phyloP scores from a whole-genome alignment of 2,113 vertebrate species.

The Callipepla squamata region DNA sequence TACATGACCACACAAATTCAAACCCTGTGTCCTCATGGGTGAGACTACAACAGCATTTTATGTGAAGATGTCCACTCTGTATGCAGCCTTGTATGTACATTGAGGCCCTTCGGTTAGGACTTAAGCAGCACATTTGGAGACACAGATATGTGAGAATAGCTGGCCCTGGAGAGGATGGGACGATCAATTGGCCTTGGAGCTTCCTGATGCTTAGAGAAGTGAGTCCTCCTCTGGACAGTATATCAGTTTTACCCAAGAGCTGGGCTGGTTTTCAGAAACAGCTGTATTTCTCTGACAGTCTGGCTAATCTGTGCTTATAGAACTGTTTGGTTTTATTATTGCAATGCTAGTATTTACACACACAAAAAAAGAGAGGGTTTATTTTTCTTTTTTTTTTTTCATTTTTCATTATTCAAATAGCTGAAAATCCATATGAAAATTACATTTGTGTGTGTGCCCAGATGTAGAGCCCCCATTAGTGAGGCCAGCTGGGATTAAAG shows the following conservation, averaged over 20 bases:
- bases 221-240: background rate
- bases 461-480: conserved; percentile 15
- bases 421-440: conserved; percentile 43
- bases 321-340: background rate
- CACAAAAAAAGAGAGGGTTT: background rate
- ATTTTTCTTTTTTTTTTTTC: background rate
- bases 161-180: background rate
- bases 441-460: conserved; percentile 23
- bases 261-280: background rate
- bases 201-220: background rate
- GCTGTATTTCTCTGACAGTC: background rate
- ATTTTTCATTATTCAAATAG: conserved; percentile 45
- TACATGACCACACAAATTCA: too few relatives aligned
- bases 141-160: background rate
- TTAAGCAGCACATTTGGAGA: background rate
- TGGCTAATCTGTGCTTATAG: conserved; percentile 12
- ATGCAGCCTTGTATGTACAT: background rate
- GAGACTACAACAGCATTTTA: background rate
- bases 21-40: background rate
- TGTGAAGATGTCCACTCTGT: background rate
- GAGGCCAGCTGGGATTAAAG: conserved; percentile 67
- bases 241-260: background rate
- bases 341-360: background rate
- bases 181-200: background rate
- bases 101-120: background rate